Evolutionary conservation across 2,888 invertebrate species (phyloP).

Genomic region (Tenodera sinensis): DNA sequence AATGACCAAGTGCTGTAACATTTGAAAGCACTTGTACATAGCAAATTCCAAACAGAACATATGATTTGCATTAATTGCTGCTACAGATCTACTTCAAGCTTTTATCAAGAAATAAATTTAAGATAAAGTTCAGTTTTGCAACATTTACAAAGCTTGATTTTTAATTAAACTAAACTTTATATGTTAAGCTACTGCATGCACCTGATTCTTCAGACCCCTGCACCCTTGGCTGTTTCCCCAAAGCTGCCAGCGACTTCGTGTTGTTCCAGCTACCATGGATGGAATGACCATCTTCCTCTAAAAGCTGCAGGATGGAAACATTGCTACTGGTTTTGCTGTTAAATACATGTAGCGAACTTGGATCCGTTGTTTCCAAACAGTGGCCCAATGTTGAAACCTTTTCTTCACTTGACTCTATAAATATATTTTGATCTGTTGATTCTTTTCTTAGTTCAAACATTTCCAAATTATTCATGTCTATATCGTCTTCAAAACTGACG

Average conservation of each 20-base stretch:
- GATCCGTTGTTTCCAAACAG: neutral
- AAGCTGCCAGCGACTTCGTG: slow-evolving; percentile 15
- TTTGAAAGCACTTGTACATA: no score
- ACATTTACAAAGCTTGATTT: neutral
- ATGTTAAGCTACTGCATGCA: slow-evolving; percentile 6
- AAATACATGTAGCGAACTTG: neutral
- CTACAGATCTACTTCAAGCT: neutral
- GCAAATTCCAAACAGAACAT: neutral
- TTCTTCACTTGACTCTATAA: neutral
- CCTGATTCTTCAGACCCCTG: slow-evolving; percentile 38
- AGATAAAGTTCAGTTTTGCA: neutral
- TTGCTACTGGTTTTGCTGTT: slow-evolving; percentile 38
- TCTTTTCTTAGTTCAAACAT: slow-evolving; percentile 28
- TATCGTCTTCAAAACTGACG: slow-evolving; percentile 28
- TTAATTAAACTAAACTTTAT: neutral
- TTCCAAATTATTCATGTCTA: slow-evolving; percentile 35
- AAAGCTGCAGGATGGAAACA: slow-evolving; percentile 39
- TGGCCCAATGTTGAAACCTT: neutral
- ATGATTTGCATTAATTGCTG: neutral
- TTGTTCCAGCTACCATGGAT: slow-evolving; percentile 43
- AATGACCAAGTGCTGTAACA: no score
- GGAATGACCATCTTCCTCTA: slow-evolving; percentile 30
- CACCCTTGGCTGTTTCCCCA: slow-evolving; percentile 37
- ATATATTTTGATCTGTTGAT: neutral
- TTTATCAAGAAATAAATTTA: neutral